Base-by-base conservation (phyloP, 2,797 vertebrate genomes). In the Microcaecilia unicolor region DNA sequence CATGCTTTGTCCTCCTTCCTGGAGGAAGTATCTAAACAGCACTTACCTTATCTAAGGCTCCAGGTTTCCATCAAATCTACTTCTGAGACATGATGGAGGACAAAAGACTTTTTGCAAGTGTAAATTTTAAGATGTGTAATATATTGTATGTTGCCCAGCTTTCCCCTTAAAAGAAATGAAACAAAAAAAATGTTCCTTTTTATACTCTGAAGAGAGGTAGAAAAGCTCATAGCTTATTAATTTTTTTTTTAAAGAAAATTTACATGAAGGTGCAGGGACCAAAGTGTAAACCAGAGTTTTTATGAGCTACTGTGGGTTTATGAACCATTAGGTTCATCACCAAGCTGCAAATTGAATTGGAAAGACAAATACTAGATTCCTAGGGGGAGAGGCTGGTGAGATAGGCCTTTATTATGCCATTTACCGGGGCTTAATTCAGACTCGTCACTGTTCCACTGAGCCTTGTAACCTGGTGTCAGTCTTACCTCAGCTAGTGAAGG, bases 91-190 rank as follows among this genome's bases (percentile, higher is more conserved):
- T 24, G 37, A n/a, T 48, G 40, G 60, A 50, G 22, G 16, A 56
- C n/a, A 34, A 20, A 42, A 31, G 51, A 61, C 36, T 40, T n/a
- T n/a, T 29, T 46, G 45, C 22, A 20, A 32, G 19, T 34, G 38
- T 47, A 47, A 45, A 48, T 22, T 38, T 44, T 26, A 52, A 35
- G 51, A 54, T 8, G 31, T 57, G 52, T 58, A 47, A 43, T 39
- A 33, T 34, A n/a, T n/a, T n/a, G n/a, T n/a, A 33, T 51, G 17
- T 40, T 48, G 47, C 54, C 48, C 61, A 62, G 60, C 15, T 51
- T 58, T 54, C 31, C 44, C 39, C 50, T 31, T 41, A 15, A 54
- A 48, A 34, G 22, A 45, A 45, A 55, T 10, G 19, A 20, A 44
- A 38, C 40, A 45, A n/a, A n/a, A n/a, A n/a, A n/a, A n/a, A n/a